Percentiles rank a stretch among this genome's conserved stretches.
Evolutionary conservation across 2,888 invertebrate genomes (phyloP).

Genomic region (Pherbina coryleti): DNA sequence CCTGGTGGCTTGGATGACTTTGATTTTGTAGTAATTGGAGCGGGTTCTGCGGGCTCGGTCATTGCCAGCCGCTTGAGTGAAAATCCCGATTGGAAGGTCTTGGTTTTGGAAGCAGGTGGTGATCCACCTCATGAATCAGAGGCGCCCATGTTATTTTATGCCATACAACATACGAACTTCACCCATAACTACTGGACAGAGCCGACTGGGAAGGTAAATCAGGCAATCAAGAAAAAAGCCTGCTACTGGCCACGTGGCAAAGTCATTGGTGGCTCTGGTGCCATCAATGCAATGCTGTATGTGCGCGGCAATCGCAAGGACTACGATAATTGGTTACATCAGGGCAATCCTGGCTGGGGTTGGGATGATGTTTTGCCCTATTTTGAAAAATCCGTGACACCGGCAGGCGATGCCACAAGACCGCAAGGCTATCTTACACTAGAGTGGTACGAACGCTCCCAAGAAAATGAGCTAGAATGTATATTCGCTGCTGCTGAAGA

Average conservation of each 20-base stretch:
- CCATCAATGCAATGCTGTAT: constrained; percentile 74
- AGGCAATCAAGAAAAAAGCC: constrained; percentile 42
- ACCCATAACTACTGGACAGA: constrained; percentile 52
- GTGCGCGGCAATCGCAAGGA: constrained; percentile 72
- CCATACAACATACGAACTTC: constrained; percentile 47
- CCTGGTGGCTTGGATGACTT: constrained; percentile 58
- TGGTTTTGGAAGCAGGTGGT: constrained; percentile 71
- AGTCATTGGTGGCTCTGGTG: constrained; percentile 73
- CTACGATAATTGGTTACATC: constrained; percentile 72
- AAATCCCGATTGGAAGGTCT: constrained; percentile 54
- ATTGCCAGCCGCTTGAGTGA: constrained; percentile 57
- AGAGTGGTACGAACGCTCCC: constrained; percentile 50
- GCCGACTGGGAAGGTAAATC: constrained; percentile 48
- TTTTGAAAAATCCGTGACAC: constrained; percentile 71
- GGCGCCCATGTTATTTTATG: constrained; percentile 51
- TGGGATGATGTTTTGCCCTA: constrained; percentile 70
- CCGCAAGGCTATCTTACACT: constrained; percentile 70
- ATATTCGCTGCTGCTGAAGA: constrained; percentile 78
- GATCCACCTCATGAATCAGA: constrained; percentile 68
- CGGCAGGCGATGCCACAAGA: constrained; percentile 60
- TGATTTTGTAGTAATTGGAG: constrained; percentile 67
- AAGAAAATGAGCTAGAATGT: constrained; percentile 70
- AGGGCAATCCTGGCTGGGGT: constrained; percentile 72
- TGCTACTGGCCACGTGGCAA: constrained; percentile 75
- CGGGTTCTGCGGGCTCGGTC: constrained; percentile 68